phyloP scores from a whole-genome alignment of 2,888 invertebrate genomes.

The Reticulitermes lucifugus region DNA sequence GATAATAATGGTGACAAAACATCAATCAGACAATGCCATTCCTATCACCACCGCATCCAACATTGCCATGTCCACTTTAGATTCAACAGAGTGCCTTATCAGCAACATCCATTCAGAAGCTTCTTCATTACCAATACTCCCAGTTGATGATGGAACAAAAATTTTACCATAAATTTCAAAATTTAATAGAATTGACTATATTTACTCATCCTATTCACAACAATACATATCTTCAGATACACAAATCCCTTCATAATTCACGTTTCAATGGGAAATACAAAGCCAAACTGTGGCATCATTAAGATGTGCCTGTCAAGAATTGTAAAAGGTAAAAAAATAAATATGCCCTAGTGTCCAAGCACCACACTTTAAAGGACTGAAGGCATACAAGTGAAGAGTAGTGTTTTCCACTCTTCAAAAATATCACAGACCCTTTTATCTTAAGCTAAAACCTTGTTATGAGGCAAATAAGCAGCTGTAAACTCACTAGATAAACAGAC shows the following conservation, averaged over 20 bases:
- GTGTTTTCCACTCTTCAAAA: too few relatives aligned
- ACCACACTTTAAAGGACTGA: too few relatives aligned
- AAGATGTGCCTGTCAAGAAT: neutral
- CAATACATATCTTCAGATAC: neutral
- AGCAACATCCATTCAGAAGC: constrained; percentile 8
- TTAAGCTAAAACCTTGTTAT: too few relatives aligned
- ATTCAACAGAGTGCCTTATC: constrained; percentile 19
- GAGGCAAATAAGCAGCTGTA: too few relatives aligned
- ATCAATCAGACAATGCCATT: neutral
- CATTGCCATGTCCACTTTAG: constrained; percentile 5
- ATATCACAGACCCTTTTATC: too few relatives aligned
- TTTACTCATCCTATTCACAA: neutral
- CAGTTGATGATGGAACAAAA: neutral
- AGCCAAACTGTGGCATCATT: neutral
- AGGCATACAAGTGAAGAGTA: too few relatives aligned
- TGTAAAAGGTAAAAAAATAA: too few relatives aligned
- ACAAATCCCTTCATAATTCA: neutral
- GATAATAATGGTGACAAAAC: neutral
- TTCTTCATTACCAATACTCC: neutral
- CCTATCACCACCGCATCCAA: neutral
- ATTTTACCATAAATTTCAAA: neutral
- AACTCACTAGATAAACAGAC: too few relatives aligned
- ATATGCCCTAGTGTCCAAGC: too few relatives aligned
- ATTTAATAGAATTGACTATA: neutral
- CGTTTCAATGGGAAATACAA: neutral